Evolutionary conservation across 2,797 vertebrate genomes (phyloP).

Genomic region (Acomys russatus): DNA sequence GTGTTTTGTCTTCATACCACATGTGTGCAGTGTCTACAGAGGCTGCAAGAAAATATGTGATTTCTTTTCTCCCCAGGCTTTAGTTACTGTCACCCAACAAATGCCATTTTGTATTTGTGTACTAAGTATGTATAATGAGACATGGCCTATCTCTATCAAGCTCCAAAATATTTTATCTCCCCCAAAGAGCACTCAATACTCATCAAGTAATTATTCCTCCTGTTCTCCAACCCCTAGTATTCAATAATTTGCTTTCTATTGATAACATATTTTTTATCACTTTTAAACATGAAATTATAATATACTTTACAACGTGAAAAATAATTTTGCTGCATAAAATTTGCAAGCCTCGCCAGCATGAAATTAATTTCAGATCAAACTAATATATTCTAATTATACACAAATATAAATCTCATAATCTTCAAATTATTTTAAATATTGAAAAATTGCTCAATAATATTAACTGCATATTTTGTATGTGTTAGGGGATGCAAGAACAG

Average conservation of each 20-base stretch:
- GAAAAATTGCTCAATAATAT: slow-evolving; percentile 15
- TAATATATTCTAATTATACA: neutral
- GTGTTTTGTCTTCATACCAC: neutral
- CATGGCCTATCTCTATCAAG: neutral
- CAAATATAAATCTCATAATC: neutral
- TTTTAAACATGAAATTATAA: neutral
- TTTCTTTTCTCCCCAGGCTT: neutral
- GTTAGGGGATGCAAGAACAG: neutral
- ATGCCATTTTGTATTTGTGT: neutral
- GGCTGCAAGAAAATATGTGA: neutral
- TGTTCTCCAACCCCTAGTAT: neutral
- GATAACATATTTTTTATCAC: neutral
- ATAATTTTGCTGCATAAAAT: neutral
- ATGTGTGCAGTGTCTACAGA: neutral
- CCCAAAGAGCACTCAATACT: neutral
- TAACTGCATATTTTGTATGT: neutral
- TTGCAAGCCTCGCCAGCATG: slow-evolving; percentile 1
- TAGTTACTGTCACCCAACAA: slow-evolving; percentile 1
- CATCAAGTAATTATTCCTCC: neutral
- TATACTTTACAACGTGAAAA: neutral
- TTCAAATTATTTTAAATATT: slow-evolving; percentile 48
- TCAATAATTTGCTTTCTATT: neutral
- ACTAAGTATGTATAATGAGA: neutral
- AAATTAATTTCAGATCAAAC: slow-evolving; percentile 28
- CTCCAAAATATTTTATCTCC: neutral